A percentile compares a stretch with the other conserved stretches of the same genome.
Conservation (phyloP, 2,113 vertebrate genomes). For the Ictalurus furcatus region DNA sequence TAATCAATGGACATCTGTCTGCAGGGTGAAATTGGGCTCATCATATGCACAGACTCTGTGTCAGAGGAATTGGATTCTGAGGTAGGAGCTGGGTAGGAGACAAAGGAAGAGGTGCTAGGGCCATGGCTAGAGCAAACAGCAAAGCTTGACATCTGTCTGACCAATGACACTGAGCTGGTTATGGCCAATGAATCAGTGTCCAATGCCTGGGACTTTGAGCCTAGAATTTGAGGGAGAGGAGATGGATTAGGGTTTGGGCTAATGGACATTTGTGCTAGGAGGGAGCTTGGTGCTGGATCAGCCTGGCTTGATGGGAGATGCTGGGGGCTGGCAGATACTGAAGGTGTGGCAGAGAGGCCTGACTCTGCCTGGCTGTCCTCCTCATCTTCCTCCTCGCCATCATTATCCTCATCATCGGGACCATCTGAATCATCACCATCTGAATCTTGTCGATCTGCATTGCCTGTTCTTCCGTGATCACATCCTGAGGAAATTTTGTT, state of each 20-base stretch:
- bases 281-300: conserved; percentile 81
- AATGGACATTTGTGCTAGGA: conserved; percentile 93
- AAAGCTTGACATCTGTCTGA: conserved; percentile 79
- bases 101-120: conserved; percentile 54
- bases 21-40: conserved; percentile 77
- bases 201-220: conserved; percentile 39
- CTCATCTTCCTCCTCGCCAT: conserved; percentile 92
- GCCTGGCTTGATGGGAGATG: conserved; percentile 79
- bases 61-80: conserved; percentile 64
- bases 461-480: conserved; percentile 82
- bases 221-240: conserved; percentile 46
- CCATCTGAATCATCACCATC: conserved; percentile 93
- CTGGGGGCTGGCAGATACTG: conserved; percentile 90
- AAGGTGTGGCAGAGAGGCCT: conserved; percentile 89
- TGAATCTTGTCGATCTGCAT: conserved; percentile 81
- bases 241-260: conserved; percentile 58
- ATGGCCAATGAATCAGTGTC: conserved; percentile 56
- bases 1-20: conserved; percentile 90
- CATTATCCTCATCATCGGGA: conserved; percentile 87
- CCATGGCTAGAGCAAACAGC: conserved; percentile 55
- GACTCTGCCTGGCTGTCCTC: conserved; percentile 98
- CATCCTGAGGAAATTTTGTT: conserved; percentile 65
- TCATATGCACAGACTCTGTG: conserved; percentile 62
- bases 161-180: conserved; percentile 68
- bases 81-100: conserved; percentile 45